Evolutionary conservation across 2,888 invertebrate species (phyloP).

Genomic region (Hypselothyrea guttata): DNA sequence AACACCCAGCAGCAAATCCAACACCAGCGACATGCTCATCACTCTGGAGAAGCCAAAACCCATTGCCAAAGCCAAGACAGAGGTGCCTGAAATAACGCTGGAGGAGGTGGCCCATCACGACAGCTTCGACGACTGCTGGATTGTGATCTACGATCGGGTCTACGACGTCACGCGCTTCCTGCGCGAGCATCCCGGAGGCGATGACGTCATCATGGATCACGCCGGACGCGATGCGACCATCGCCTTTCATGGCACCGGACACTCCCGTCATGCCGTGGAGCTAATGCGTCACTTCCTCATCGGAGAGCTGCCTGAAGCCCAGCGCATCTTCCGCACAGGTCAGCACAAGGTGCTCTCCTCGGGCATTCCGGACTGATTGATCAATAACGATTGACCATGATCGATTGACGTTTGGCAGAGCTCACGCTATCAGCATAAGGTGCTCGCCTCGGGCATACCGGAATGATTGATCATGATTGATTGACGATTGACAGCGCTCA

Average conservation of each 20-base stretch:
- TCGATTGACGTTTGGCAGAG: slow-evolving; percentile 60
- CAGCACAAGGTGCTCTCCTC: slow-evolving; percentile 68
- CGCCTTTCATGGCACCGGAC: slow-evolving; percentile 91
- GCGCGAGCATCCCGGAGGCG: slow-evolving; percentile 91
- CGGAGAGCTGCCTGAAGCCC: slow-evolving; percentile 88
- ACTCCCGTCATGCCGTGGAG: slow-evolving; percentile 86
- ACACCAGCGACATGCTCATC: slow-evolving; percentile 31
- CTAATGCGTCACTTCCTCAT: slow-evolving; percentile 88
- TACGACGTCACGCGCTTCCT: slow-evolving; percentile 92
- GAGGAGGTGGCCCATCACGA: slow-evolving; percentile 91
- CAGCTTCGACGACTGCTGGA: slow-evolving; percentile 89
- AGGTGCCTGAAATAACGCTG: slow-evolving; percentile 84
- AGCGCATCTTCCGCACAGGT: slow-evolving; percentile 87
- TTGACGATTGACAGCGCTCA: slow-evolving; percentile 80
- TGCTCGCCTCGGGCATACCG: slow-evolving; percentile 78
- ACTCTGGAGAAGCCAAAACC: too few relatives aligned
- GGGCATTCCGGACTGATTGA: slow-evolving; percentile 78
- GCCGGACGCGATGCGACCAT: slow-evolving; percentile 93
- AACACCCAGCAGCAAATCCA: slow-evolving; percentile 27
- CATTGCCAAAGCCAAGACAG: slow-evolving; percentile 15
- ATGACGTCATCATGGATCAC: slow-evolving; percentile 91
- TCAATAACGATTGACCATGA: too few relatives aligned
- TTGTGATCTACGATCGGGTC: slow-evolving; percentile 92
- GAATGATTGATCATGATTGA: slow-evolving; percentile 66
- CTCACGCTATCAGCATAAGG: slow-evolving; percentile 84